Percentiles rank a stretch among this genome's conserved stretches.
These are phyloP conservation scores for Pristionchus exspectatus DNA, from an alignment of 2,888 invertebrate species.

Conservation along the genomic window DNA sequence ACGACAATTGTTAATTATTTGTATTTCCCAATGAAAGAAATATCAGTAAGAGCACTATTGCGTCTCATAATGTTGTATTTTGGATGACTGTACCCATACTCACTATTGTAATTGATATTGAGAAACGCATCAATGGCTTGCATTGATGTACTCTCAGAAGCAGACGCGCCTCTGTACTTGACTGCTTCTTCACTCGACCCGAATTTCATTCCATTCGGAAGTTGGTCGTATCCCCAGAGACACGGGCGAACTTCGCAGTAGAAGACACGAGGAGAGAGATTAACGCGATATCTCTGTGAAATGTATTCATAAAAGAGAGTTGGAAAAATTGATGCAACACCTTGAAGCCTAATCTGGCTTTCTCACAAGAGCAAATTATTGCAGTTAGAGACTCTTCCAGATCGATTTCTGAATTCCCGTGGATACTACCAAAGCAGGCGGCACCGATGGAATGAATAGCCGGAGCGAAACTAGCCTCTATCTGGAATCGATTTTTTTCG, in stretches of 20 bases:
- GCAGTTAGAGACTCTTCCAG: neutral
- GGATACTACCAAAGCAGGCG: neutral
- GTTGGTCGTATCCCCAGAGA: neutral
- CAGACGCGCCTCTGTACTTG: constrained; percentile 10
- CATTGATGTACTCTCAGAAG: neutral
- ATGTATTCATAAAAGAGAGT: too few relatives aligned
- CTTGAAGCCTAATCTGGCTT: neutral
- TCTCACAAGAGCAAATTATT: neutral
- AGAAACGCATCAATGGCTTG: neutral
- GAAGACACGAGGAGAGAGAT: neutral
- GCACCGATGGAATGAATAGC: neutral
- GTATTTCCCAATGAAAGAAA: neutral
- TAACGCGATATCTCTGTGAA: neutral
- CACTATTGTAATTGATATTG: neutral
- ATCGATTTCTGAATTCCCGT: neutral
- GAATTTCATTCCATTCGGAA: constrained; percentile 16
- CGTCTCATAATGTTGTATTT: too few relatives aligned
- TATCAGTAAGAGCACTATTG: neutral
- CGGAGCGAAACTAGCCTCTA: neutral
- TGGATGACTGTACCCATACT: neutral
- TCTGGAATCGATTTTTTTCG: neutral
- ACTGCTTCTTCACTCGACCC: neutral
- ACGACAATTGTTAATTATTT: neutral
- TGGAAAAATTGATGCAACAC: too few relatives aligned
- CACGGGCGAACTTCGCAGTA: neutral